phyloP scores from a whole-genome alignment of 1,140 invertebrate species.

The Cyclina sinensis region DNA sequence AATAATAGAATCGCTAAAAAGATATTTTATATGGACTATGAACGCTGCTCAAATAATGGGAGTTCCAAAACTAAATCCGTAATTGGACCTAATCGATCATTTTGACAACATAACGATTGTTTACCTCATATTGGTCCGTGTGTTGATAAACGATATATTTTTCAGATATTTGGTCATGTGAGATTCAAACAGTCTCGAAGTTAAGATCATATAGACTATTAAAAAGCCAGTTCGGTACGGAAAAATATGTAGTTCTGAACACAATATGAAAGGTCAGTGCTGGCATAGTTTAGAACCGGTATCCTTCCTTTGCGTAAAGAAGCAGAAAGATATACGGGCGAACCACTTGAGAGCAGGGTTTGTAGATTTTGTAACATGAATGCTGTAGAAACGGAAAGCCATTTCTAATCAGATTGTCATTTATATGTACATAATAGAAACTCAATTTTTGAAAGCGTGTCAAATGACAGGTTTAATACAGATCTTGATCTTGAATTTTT shows the following conservation, averaged over 20 bases:
- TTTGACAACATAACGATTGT: background rate
- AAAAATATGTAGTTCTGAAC: conserved; percentile 33
- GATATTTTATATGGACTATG: conserved; percentile 19
- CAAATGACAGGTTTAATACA: too few relatives aligned
- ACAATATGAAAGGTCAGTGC: conserved; percentile 28
- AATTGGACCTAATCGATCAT: background rate
- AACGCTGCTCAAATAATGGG: conserved; percentile 4
- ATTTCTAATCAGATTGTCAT: too few relatives aligned
- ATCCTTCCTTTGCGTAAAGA: conserved; percentile 55
- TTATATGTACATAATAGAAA: too few relatives aligned
- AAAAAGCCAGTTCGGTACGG: conserved; percentile 22
- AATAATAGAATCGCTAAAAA: background rate
- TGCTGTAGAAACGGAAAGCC: too few relatives aligned
- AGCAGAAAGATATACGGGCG: conserved; percentile 58
- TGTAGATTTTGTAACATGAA: too few relatives aligned
- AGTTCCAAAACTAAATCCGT: conserved; percentile 7
- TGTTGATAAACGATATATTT: background rate
- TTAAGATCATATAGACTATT: conserved; percentile 41
- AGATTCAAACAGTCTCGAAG: background rate
- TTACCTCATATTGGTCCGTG: background rate
- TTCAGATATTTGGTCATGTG: background rate
- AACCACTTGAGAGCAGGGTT: too few relatives aligned
- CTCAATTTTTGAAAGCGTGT: too few relatives aligned
- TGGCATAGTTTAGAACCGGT: conserved; percentile 45
- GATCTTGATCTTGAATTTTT: too few relatives aligned